These are phyloP conservation scores for Drosophila eohydei DNA, from an alignment of 2,888 invertebrate species.

Conservation along the genomic window DNA sequence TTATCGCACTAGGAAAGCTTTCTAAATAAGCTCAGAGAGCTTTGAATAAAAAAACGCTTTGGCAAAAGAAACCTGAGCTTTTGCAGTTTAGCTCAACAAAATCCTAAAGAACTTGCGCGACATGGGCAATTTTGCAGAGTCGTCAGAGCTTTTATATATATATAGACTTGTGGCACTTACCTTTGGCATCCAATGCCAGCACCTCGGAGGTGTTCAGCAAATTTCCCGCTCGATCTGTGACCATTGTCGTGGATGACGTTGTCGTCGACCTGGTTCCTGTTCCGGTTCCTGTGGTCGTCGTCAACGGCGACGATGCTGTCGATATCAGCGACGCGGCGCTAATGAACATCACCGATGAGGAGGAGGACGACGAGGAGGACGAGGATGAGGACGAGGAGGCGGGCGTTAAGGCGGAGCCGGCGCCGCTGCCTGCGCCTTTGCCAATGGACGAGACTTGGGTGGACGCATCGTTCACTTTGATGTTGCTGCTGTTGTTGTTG, in stretches of 20 bases:
- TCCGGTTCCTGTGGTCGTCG: constrained; percentile 9
- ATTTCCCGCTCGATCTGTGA: constrained; percentile 49
- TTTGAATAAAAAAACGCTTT: not conserved
- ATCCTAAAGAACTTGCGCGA: too few relatives aligned
- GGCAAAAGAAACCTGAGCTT: too few relatives aligned
- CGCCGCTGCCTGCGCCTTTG: constrained; percentile 9
- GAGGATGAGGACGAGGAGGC: constrained; percentile 33
- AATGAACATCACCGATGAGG: constrained; percentile 43
- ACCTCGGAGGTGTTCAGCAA: constrained; percentile 59
- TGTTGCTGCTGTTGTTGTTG: constrained; percentile 57
- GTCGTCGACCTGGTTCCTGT: constrained; percentile 40
- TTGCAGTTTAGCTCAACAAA: not conserved
- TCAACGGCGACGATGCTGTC: constrained; percentile 38
- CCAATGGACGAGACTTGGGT: constrained; percentile 29
- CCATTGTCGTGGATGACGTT: constrained; percentile 25
- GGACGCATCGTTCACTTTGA: constrained; percentile 52
- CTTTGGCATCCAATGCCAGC: constrained; percentile 86
- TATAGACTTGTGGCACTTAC: constrained; percentile 83
- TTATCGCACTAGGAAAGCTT: not conserved
- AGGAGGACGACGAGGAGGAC: constrained; percentile 31
- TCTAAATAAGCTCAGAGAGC: not conserved
- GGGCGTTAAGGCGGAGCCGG: constrained; percentile 25
- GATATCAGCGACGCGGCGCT: constrained; percentile 52
- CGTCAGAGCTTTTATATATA: not conserved
- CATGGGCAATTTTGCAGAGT: not conserved